These are phyloP conservation scores for Drosophila baimaii DNA, from an alignment of 1,140 invertebrate species.

Conservation along the genomic window DNA sequence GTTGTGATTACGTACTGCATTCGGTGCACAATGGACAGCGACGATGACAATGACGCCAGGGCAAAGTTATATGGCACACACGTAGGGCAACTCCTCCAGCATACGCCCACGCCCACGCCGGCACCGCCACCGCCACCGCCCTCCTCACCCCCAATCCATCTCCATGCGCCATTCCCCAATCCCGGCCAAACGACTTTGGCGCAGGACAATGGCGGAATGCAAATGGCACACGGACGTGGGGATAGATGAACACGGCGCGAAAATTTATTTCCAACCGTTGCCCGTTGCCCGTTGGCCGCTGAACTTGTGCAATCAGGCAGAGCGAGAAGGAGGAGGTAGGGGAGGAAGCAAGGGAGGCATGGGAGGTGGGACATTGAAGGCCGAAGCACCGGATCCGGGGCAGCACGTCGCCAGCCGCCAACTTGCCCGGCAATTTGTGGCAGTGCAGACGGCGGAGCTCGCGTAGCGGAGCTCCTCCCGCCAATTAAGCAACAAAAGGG, in stretches of 20 bases:
- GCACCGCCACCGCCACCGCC: not conserved
- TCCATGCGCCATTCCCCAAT: not conserved
- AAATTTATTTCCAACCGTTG: slow-evolving; percentile 45
- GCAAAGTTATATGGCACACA: slow-evolving; percentile 74
- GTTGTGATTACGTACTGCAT: slow-evolving; percentile 69
- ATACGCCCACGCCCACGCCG: slow-evolving; percentile 18
- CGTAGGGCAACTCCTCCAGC: slow-evolving; percentile 53
- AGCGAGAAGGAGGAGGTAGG: not conserved
- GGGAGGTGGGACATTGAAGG: slow-evolving; percentile 1
- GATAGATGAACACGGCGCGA: slow-evolving; percentile 62
- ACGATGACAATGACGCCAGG: slow-evolving; percentile 55
- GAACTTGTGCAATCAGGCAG: slow-evolving; percentile 37
- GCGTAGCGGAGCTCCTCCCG: slow-evolving; percentile 49
- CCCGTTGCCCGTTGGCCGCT: not conserved
- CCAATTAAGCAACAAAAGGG: slow-evolving; percentile 78
- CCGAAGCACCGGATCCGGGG: slow-evolving; percentile 23
- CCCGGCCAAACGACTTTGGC: slow-evolving; percentile 44
- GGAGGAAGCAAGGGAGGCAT: not conserved
- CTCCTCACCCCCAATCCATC: not conserved
- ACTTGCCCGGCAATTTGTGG: slow-evolving; percentile 41
- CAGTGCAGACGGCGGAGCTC: slow-evolving; percentile 50
- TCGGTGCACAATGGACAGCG: slow-evolving; percentile 55
- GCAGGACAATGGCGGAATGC: slow-evolving; percentile 73
- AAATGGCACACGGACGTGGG: slow-evolving; percentile 73
- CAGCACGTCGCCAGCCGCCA: slow-evolving; percentile 34